Base-by-base conservation (phyloP, 2,888 invertebrate species). In the Andrena fulva region DNA sequence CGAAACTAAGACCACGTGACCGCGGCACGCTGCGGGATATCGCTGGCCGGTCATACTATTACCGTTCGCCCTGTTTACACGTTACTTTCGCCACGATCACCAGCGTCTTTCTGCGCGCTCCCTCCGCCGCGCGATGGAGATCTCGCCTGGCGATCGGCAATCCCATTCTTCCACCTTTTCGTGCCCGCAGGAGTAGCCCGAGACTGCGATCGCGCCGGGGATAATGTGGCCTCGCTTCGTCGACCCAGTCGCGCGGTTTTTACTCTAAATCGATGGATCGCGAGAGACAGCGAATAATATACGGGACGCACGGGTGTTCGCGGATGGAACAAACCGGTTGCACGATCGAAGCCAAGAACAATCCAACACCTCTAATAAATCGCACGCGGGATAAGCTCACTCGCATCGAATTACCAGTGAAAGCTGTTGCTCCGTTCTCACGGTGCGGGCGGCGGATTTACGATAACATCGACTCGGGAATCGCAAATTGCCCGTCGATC, bases 1-100 rank as follows among this genome's bases (percentile, higher is more conserved):
- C 85, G 85, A 87, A 89, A 89, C 84, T 87, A 87, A 89, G 80
- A 75, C 81, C 87, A 89, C 85, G 89, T 82, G 82, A 74, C 80
- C 79, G 67, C 72, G 80, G 83, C 67, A 59, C 62, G 59, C 60
- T 54, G n/a, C 60, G 64, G 42, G 29, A 64, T 60, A 24, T 66
- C 72, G 64, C 29, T 4, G 62, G 68, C 64, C 60, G 60, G 63
- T 35, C 77, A 48, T 48, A 20, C 20, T 68, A 33, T 75, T 74
- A 64, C 66, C 62, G 27, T 62, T 64, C 63, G 42, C 70, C 16
- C 27, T 79, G 79, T 79, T 84, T 79, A 79, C 73, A 70, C 79
- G 69, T 76, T 76, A 71, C 75, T 63, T 54, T 74, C 66, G n/a
- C 54, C 24, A 4, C 70, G 59, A 74, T 78, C 60, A 60, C 20